Evolutionary conservation across 2,888 invertebrate species (phyloP).

Genomic region (Cephonodes hylas): DNA sequence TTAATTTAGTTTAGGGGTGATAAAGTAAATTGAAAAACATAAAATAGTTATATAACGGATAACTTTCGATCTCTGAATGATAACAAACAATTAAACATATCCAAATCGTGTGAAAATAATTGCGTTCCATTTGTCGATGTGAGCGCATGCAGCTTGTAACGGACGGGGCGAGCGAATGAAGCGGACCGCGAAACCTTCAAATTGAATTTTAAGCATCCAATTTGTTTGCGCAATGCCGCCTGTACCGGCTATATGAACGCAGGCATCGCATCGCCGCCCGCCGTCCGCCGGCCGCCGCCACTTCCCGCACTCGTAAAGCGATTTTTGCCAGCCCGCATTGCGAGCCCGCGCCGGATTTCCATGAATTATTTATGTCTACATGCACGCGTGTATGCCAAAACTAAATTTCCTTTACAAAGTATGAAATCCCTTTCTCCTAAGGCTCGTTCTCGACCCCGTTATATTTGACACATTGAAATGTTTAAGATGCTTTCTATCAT

Average conservation of each 20-base stretch:
- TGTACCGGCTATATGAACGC: conserved; percentile 49
- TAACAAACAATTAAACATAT: conserved; percentile 1
- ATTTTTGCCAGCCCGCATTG: conserved; percentile 60
- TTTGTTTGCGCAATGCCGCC: conserved; percentile 72
- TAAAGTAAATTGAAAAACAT: background rate
- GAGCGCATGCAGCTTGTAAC: conserved; percentile 68
- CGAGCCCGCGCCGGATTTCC: conserved; percentile 52
- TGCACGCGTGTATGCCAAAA: conserved; percentile 25
- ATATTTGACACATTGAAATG: background rate
- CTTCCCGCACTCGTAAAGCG: conserved; percentile 67
- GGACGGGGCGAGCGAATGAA: conserved; percentile 73
- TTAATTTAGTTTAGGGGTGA: background rate
- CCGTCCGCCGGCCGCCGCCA: conserved; percentile 32
- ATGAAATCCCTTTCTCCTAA: background rate
- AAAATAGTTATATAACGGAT: background rate
- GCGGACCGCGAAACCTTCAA: conserved; percentile 79
- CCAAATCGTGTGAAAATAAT: conserved; percentile 49
- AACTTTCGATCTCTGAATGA: background rate
- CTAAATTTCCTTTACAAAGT: conserved; percentile 22
- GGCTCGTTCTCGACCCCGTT: background rate
- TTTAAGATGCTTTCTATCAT: background rate
- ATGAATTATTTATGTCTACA: conserved; percentile 61
- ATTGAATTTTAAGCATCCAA: conserved; percentile 81
- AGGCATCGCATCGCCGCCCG: conserved; percentile 29
- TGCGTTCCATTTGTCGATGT: conserved; percentile 67